A percentile compares a stretch with the other conserved stretches of the same genome.
Conservation (phyloP, 2,113 vertebrate species). For the Phaethon lepturus region DNA sequence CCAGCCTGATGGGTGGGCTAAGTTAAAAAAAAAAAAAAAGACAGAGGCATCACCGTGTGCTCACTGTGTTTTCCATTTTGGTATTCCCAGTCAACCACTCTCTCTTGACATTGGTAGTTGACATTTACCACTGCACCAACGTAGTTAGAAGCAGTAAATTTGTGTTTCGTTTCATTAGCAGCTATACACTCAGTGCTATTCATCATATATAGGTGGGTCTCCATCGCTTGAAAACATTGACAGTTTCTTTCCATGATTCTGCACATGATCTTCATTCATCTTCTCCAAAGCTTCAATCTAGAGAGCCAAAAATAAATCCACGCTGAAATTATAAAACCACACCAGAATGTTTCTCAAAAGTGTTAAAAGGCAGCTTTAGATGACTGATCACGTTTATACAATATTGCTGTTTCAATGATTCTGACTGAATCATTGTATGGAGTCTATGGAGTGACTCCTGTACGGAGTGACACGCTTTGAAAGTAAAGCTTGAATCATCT, state of each 20-base stretch:
- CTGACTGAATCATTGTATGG: no score
- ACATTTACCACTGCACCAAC: slow-evolving; percentile 46
- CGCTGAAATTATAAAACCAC: not conserved
- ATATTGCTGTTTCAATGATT: not conserved
- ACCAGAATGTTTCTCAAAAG: not conserved
- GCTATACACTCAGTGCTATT: slow-evolving; percentile 63
- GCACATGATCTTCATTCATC: slow-evolving; percentile 93
- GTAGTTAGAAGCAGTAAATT: slow-evolving; percentile 35
- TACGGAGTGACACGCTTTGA: not conserved
- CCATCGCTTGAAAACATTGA: slow-evolving; percentile 74
- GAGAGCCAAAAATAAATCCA: not conserved
- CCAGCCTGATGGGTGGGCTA: slow-evolving; percentile 46
- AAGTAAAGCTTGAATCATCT: not conserved
- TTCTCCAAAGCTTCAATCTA: slow-evolving; percentile 95
- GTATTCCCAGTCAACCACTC: slow-evolving; percentile 48
- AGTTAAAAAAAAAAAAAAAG: slow-evolving; percentile 12
- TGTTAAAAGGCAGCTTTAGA: not conserved
- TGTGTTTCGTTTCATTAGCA: not conserved
- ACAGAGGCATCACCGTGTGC: slow-evolving; percentile 60
- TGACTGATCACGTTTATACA: not conserved
- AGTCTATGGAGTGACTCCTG: no score
- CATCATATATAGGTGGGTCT: slow-evolving; percentile 74
- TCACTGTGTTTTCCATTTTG: slow-evolving; percentile 55
- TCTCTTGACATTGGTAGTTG: slow-evolving; percentile 25
- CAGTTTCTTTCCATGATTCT: slow-evolving; percentile 86